Conservation (phyloP, 2,797 vertebrate genomes). For the Vireo griseus region DNA sequence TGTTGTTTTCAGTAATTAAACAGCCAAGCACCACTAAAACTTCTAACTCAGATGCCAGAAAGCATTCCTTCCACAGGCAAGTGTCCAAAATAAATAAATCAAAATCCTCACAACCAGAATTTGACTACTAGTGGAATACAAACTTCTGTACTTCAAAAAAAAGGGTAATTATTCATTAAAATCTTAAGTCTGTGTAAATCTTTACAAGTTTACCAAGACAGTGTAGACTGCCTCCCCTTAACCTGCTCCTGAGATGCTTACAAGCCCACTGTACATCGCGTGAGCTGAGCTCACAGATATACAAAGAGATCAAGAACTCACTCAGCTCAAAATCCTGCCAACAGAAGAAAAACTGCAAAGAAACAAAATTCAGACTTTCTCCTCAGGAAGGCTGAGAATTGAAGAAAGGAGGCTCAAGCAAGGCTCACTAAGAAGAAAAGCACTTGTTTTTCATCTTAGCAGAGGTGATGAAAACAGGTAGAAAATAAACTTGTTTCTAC, state of each 20-base stretch:
- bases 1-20: conserved; percentile 14
- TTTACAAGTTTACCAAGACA: not conserved
- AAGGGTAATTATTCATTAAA: not conserved
- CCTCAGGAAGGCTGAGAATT: not conserved
- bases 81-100: not conserved
- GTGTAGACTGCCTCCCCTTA: not conserved
- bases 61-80: not conserved
- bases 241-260: not conserved
- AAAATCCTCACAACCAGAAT: not conserved
- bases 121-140: not conserved
- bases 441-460: not conserved
- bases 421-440: not conserved
- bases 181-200: not conserved
- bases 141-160: not conserved
- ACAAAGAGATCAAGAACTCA: not conserved
- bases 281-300: fast-evolving
- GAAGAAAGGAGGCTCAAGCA: not conserved
- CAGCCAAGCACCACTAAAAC: not conserved
- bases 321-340: not conserved
- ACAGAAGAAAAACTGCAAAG: not conserved
- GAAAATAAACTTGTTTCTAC: not conserved
- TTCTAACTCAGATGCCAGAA: not conserved
- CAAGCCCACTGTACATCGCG: not conserved
- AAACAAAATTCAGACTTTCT: not conserved
- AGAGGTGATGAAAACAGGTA: not conserved